phyloP scores from a whole-genome alignment of 92 coral and sea anemone genomes.

The Ricordea florida region DNA sequence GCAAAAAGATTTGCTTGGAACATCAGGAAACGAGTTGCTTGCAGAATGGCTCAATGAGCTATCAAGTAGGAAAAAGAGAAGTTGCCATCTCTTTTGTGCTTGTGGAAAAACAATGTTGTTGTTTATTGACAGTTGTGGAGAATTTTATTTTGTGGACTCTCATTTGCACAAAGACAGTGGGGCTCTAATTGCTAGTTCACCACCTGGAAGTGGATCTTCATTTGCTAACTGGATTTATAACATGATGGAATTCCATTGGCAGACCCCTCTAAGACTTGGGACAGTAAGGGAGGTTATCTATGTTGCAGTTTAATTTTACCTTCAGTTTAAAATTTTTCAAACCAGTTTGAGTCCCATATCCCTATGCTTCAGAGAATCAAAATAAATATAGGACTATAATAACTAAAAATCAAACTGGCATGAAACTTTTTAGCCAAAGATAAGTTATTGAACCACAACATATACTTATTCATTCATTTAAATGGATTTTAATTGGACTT shows the following conservation, averaged over 20 bases:
- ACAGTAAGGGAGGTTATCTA: constrained; percentile 11
- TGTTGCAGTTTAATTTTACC: too few species aligned
- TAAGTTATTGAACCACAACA: too few species aligned
- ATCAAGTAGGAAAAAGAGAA: background rate
- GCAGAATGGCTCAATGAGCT: background rate
- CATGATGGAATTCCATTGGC: constrained; percentile 18
- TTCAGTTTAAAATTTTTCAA: too few species aligned
- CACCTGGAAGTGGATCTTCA: background rate
- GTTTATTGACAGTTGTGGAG: background rate
- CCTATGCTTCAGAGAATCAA: too few species aligned
- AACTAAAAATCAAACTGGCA: too few species aligned
- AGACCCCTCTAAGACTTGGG: background rate
- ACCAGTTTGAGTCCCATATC: background rate
- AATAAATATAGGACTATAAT: too few species aligned
- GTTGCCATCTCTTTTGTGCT: background rate
- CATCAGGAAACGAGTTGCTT: background rate
- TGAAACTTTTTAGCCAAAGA: too few species aligned
- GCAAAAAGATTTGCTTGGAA: background rate
- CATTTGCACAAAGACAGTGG: background rate
- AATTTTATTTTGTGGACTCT: background rate
- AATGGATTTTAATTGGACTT: background rate
- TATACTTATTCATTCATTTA: background rate
- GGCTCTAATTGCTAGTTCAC: background rate
- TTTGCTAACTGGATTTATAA: constrained; percentile 17
- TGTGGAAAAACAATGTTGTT: background rate